phyloP scores from a whole-genome alignment of 2,888 invertebrate genomes.

The Pyrrhosoma nymphula region DNA sequence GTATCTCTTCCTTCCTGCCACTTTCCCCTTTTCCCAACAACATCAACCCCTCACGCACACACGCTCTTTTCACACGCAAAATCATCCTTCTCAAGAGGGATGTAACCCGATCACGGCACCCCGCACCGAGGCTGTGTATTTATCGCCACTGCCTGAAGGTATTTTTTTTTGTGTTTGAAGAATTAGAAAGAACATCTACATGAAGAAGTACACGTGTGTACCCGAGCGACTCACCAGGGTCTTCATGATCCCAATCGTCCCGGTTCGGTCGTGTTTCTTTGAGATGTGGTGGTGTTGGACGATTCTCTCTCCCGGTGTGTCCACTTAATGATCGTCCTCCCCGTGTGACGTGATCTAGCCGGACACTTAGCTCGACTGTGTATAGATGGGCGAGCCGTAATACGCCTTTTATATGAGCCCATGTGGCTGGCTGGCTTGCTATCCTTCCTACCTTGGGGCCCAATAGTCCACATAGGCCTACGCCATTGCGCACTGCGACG shows the following conservation, averaged over 20 bases:
- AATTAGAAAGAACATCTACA: too few relatives aligned
- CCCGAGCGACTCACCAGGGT: conserved; percentile 45
- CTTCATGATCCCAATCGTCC: conserved; percentile 46
- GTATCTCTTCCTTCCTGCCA: conserved; percentile 26
- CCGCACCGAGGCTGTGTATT: too few relatives aligned
- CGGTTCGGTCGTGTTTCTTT: conserved; percentile 11
- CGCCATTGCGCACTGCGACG: not conserved
- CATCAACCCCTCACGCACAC: not conserved
- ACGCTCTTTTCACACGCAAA: not conserved
- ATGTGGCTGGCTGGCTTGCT: not conserved
- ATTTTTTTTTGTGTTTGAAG: too few relatives aligned
- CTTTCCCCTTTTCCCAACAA: conserved; percentile 39
- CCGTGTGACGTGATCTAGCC: not conserved
- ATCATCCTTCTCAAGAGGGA: not conserved
- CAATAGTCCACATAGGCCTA: conserved; percentile 21
- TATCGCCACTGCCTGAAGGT: too few relatives aligned
- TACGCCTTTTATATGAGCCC: conserved; percentile 10
- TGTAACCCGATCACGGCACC: not conserved
- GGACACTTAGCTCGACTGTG: conserved; percentile 55
- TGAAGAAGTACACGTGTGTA: not conserved
- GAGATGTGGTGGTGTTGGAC: not conserved
- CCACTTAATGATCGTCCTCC: not conserved
- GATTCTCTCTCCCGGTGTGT: conserved; percentile 1
- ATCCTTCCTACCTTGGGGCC: conserved; percentile 50
- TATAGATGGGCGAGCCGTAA: conserved; percentile 46